phyloP scores from a whole-genome alignment of 2,888 invertebrate species.

The Spodoptera littoralis region DNA sequence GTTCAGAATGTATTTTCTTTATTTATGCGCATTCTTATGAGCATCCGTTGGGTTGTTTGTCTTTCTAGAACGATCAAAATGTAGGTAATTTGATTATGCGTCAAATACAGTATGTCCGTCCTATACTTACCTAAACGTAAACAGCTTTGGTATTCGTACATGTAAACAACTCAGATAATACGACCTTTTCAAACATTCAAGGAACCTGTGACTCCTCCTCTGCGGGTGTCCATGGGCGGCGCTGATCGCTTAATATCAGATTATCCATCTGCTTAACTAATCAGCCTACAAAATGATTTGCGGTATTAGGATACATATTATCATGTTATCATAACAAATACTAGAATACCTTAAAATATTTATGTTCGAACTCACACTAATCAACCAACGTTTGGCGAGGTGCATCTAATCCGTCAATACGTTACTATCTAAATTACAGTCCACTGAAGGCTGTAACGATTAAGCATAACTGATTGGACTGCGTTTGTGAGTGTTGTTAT shows the following conservation, averaged over 20 bases:
- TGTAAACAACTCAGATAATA: no score
- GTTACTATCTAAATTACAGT: slow-evolving; percentile 21
- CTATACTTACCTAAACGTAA: neutral
- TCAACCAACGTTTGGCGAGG: neutral
- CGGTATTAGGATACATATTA: no score
- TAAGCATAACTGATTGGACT: slow-evolving; percentile 2
- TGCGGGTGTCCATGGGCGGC: no score
- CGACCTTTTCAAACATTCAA: no score
- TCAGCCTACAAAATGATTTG: no score
- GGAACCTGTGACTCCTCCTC: no score
- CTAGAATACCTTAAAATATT: no score
- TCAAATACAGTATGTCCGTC: slow-evolving; percentile 1
- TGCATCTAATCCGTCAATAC: slow-evolving; percentile 4
- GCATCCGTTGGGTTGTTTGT: slow-evolving; percentile 26
- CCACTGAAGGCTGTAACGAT: slow-evolving; percentile 18
- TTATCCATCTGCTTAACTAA: no score
- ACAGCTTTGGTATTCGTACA: neutral
- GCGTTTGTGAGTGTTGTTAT: neutral
- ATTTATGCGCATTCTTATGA: slow-evolving; percentile 42
- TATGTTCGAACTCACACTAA: no score
- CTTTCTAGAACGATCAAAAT: slow-evolving; percentile 16
- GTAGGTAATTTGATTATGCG: neutral
- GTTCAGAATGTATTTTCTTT: slow-evolving; percentile 20
- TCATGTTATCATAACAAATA: no score
- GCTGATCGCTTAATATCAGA: no score